phyloP scores from a whole-genome alignment of 2,888 invertebrate genomes.

The Drosophila nr. medialis region DNA sequence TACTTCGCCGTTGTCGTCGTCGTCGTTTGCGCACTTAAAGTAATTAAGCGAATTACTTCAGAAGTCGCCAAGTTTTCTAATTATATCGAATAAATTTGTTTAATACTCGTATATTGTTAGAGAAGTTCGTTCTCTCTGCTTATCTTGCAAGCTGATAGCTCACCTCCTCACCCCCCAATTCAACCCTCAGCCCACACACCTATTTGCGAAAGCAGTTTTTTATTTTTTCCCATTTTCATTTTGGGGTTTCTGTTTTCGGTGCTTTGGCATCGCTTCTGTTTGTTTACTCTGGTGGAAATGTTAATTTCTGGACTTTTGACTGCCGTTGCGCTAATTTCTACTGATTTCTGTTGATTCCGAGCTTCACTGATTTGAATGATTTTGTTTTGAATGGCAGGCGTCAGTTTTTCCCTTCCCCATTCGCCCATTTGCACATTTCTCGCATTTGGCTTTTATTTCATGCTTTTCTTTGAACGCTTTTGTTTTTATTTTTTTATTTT shows the following conservation, averaged over 20 bases:
- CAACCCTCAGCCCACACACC: slow-evolving; percentile 21
- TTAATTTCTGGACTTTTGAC: slow-evolving; percentile 79
- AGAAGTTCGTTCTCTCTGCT: slow-evolving; percentile 14
- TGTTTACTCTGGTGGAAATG: slow-evolving; percentile 79
- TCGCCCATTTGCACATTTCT: slow-evolving; percentile 3
- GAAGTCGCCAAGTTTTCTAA: slow-evolving; percentile 81
- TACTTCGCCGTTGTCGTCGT: slow-evolving; percentile 37
- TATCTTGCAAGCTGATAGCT: slow-evolving; percentile 25
- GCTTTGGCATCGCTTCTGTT: slow-evolving; percentile 62
- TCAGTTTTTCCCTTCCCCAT: slow-evolving; percentile 32
- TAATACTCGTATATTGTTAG: slow-evolving; percentile 62
- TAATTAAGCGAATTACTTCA: slow-evolving; percentile 81
- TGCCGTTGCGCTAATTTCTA: slow-evolving; percentile 54
- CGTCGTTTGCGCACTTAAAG: slow-evolving; percentile 72
- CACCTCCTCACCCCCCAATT: slow-evolving; percentile 1
- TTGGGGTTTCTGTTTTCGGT: slow-evolving; percentile 32
- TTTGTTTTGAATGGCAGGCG: slow-evolving; percentile 61
- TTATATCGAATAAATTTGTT: slow-evolving; percentile 82
- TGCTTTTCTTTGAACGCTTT: slow-evolving; percentile 35
- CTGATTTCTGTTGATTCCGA: slow-evolving; percentile 25
- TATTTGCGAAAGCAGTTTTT: slow-evolving; percentile 65
- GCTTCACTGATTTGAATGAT: slow-evolving; percentile 69
- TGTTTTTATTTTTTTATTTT: slow-evolving; percentile 57
- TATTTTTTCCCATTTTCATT: slow-evolving; percentile 22
- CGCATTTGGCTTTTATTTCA: slow-evolving; percentile 35